Base-by-base conservation (phyloP, 2,797 vertebrate genomes). In the Argentina silus region DNA sequence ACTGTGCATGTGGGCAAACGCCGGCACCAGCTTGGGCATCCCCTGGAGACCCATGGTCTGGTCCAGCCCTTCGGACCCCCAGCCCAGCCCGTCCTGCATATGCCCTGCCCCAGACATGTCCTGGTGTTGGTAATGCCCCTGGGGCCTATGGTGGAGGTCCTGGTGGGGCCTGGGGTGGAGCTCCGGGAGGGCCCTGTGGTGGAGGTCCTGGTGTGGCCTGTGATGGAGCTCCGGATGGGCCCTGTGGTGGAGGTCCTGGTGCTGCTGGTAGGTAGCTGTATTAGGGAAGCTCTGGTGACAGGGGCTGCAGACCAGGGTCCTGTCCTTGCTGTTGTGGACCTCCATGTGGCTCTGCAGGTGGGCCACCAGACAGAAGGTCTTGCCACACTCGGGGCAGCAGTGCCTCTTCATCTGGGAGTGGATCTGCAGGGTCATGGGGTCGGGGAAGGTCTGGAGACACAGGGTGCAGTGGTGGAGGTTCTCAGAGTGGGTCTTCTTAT, bases 371-470 rank as follows among this genome's bases (percentile, higher is more conserved):
- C 96, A 96, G 86, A 97, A 97, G 11, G 94, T 96, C 84, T 97
- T 96, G 42, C 95, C 95, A 15, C 96, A 98, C 66, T 96, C 95
- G 0, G 90, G 87, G 71, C 97, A 97, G 82, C 92, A 94, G 86
- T 96, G 96, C 7, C 96, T 95, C 51, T 93, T 93, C 84, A 95
- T 93, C 83, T 96, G 95, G 6, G 94, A 94, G 72, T 98, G 97
- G 59, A 94, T 94, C 87, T 97, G 95, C 14, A 98, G 92, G 7
- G 95, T 92, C 90, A 95, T 87, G 27, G 95, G 91, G 78, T 97
- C 95, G 1, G 94, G 94, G 79, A 98, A 97, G 0, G 95, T 95
- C 90, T 96, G 96, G 73, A 95, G 95, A 80, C 97, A 98, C 78
- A 96, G 87, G 68, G 91, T 83, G 72, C 96, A 98, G 77, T 95